Conservation (phyloP, 2,797 vertebrate genomes). For the Argyrosomus regius region DNA sequence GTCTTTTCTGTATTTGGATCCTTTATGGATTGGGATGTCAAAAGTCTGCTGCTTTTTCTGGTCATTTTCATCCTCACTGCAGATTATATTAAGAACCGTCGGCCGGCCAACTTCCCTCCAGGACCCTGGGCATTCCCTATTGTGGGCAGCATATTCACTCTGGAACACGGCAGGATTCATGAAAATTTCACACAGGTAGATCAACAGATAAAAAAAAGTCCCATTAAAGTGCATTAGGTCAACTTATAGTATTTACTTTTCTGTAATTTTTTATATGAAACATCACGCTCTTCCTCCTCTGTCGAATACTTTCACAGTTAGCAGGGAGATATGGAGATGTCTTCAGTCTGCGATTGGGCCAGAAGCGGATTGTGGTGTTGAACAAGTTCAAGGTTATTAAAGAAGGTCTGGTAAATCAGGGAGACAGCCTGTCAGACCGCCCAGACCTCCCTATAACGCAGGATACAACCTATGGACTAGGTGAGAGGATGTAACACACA, state of each 20-base stretch:
- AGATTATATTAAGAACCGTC: constrained; percentile 64
- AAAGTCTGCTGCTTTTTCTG: constrained; percentile 62
- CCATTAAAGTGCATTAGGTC: fast-evolving
- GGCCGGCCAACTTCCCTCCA: constrained; percentile 57
- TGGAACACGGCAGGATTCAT: constrained; percentile 52
- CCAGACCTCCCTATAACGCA: neutral
- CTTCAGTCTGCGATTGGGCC: constrained; percentile 51
- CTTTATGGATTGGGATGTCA: constrained; percentile 50
- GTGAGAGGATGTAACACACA: constrained; percentile 68
- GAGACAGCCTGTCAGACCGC: constrained; percentile 73
- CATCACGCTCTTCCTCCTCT: neutral
- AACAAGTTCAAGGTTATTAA: constrained; percentile 78
- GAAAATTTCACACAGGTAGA: constrained; percentile 64
- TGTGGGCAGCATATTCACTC: constrained; percentile 66
- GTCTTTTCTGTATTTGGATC: constrained; percentile 25
- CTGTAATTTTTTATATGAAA: neutral
- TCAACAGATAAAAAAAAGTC: neutral
- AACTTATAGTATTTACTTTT: neutral
- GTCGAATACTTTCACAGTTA: constrained; percentile 64
- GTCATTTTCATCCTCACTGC: constrained; percentile 58
- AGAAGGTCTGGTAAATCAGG: constrained; percentile 83
- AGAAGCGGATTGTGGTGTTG: constrained; percentile 43
- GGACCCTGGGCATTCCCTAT: constrained; percentile 70
- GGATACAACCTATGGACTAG: constrained; percentile 18
- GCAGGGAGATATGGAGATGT: constrained; percentile 81